Evolutionary conservation across 1,140 invertebrate species (phyloP).

Genomic region (Scylla paramamosain): DNA sequence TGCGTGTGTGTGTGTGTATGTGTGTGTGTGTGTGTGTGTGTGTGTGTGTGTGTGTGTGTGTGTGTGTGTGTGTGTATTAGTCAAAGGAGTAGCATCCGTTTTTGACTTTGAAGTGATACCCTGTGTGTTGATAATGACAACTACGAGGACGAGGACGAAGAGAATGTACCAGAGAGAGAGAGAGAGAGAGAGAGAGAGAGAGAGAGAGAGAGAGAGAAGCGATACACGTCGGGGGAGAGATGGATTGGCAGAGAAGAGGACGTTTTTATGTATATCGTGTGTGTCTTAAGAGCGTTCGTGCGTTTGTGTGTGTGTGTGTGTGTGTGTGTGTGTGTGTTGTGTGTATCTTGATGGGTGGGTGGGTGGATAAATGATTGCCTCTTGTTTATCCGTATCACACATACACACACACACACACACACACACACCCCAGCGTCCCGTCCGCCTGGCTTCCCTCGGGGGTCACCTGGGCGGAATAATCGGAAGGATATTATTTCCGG

Average conservation of each 20-base stretch:
- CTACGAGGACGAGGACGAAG: too few species aligned
- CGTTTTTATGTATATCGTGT: conserved; percentile 2
- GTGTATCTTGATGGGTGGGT: background rate
- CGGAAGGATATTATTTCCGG: too few species aligned
- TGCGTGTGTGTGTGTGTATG: too few species aligned
- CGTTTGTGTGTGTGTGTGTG: conserved; percentile 18
- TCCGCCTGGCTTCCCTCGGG: background rate
- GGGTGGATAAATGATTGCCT: background rate
- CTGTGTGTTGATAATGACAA: too few species aligned
- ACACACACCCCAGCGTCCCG: background rate
- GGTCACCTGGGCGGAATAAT: too few species aligned
- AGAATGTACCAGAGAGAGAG: background rate
- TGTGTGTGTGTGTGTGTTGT: background rate
- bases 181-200: conserved; percentile 32
- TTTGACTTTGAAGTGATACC: too few species aligned
- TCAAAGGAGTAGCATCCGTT: too few species aligned
- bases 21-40: too few species aligned
- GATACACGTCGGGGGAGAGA: background rate
- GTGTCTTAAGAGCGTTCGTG: background rate
- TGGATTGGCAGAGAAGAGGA: background rate
- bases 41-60: too few species aligned
- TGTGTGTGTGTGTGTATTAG: too few species aligned
- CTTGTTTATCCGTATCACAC: background rate
- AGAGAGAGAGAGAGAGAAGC: conserved; percentile 33
- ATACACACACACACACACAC: conserved; percentile 23